Evolutionary conservation across 2,797 vertebrate genomes (phyloP).

Genomic region (Myoxocephalus aenaeus): DNA sequence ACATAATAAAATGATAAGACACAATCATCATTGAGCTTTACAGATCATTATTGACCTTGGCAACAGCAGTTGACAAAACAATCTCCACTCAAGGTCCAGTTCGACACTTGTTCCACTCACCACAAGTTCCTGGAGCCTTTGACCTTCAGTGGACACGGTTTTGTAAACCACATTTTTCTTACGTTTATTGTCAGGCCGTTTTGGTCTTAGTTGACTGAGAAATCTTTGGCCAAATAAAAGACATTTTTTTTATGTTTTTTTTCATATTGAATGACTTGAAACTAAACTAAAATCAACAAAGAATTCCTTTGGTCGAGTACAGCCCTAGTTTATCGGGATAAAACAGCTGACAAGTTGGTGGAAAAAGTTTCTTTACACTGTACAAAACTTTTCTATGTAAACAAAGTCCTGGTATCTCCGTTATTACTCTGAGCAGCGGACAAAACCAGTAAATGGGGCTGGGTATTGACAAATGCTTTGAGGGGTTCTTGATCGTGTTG

Average conservation of each 20-base stretch:
- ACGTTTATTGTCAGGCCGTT: neutral
- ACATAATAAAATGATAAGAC: neutral
- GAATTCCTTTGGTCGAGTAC: too few relatives aligned
- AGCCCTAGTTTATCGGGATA: neutral
- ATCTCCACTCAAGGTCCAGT: slow-evolving; percentile 1
- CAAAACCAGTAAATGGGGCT: neutral
- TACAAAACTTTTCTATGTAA: neutral
- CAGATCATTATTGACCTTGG: neutral
- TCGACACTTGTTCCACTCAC: neutral
- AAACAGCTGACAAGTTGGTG: neutral
- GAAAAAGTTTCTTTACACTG: neutral
- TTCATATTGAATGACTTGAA: too few relatives aligned
- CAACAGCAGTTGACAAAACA: neutral
- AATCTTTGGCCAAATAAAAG: neutral
- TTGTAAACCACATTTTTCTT: neutral
- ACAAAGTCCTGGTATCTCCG: neutral
- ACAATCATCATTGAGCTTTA: neutral
- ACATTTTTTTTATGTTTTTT: too few relatives aligned
- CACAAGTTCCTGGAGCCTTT: slow-evolving; percentile 7
- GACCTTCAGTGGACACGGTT: neutral
- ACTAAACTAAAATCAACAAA: neutral
- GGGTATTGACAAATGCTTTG: neutral
- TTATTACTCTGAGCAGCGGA: neutral
- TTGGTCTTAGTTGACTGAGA: neutral
- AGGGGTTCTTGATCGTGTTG: neutral